These are phyloP conservation scores for Mystacornis crossleyi DNA, from an alignment of 2,113 vertebrate genomes.

Conservation along the genomic window DNA sequence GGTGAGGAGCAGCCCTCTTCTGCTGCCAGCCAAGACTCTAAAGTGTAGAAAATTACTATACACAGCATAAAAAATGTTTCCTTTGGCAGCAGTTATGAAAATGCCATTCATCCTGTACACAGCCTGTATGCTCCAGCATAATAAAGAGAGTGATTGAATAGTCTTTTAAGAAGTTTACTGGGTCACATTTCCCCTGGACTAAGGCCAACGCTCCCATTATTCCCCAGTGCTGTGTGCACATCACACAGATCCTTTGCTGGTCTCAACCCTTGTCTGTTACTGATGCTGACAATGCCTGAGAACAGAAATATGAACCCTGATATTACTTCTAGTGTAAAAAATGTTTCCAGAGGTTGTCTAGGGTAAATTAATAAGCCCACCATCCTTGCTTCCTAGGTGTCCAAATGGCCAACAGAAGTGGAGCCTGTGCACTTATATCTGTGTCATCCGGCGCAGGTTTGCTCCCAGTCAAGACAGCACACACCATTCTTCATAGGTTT, in stretches of 20 bases:
- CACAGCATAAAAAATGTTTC: conserved; percentile 1
- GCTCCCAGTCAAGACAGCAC: neutral
- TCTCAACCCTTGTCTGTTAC: neutral
- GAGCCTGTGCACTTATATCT: neutral
- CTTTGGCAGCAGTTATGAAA: conserved; percentile 47
- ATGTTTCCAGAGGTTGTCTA: neutral
- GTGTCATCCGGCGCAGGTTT: neutral
- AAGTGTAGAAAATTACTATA: neutral
- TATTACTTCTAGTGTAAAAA: neutral
- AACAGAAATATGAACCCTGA: conserved; percentile 1
- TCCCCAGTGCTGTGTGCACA: neutral
- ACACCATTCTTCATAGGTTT: neutral
- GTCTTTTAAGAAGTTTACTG: conserved; percentile 54
- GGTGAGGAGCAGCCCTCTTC: neutral
- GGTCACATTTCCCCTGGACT: conserved; percentile 57
- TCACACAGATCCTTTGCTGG: neutral
- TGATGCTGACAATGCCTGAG: neutral
- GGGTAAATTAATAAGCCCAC: neutral
- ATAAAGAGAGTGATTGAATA: conserved; percentile 10
- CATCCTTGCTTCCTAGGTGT: neutral
- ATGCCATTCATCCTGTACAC: conserved; percentile 17
- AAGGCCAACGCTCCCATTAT: neutral
- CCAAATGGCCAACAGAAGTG: neutral
- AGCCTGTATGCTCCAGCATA: conserved; percentile 10
- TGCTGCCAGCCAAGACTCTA: neutral